Evolutionary conservation across 2,113 vertebrate genomes (phyloP).

Genomic region (Eidolon helvum): DNA sequence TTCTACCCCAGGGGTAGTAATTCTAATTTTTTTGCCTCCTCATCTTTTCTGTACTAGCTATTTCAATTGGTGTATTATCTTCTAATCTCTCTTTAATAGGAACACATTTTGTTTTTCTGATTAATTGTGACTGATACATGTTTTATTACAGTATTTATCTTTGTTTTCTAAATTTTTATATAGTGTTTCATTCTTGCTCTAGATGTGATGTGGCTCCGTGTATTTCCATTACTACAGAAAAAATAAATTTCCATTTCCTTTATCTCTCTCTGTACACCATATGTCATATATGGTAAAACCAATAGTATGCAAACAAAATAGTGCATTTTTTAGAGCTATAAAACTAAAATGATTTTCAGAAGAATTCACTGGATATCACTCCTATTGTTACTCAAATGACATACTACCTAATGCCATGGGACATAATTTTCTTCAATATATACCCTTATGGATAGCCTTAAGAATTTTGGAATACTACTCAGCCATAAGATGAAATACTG

Average conservation of each 20-base stretch:
- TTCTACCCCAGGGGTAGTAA: not conserved
- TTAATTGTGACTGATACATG: not conserved
- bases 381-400: not conserved
- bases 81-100: not conserved
- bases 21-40: not conserved
- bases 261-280: not conserved
- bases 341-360: conserved; percentile 28
- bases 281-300: not conserved
- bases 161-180: not conserved
- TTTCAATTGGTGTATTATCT: not conserved
- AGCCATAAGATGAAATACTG: too few species aligned
- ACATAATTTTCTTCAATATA: conserved; percentile 1
- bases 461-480: not conserved
- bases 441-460: not conserved
- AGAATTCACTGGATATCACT: not conserved
- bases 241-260: not conserved
- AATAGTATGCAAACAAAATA: not conserved
- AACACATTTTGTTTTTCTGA: not conserved
- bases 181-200: not conserved
- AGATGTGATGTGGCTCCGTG: not conserved
- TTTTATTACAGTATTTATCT: not conserved
- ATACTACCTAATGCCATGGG: not conserved
- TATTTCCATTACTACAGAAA: conserved; percentile 7
- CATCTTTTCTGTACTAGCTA: not conserved
- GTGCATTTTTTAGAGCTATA: not conserved